phyloP scores from a whole-genome alignment of 2,888 invertebrate genomes.

The Ecliptopera silaceata region DNA sequence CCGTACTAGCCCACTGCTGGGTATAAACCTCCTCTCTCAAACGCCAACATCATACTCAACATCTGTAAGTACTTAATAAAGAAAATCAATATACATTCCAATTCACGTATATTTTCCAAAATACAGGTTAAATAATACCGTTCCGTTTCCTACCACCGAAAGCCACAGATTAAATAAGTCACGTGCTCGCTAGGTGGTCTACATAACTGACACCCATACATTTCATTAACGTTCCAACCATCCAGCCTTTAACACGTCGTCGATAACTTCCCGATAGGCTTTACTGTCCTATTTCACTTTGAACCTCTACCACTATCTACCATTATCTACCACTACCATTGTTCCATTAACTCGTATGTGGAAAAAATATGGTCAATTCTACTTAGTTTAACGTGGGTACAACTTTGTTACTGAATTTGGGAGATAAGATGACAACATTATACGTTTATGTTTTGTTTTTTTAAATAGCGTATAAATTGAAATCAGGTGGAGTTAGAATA shows the following conservation, averaged over 20 bases:
- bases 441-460: no score
- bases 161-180: conserved; percentile 5
- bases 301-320: no score
- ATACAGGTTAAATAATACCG: conserved; percentile 15
- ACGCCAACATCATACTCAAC: no score
- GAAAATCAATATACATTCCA: no score
- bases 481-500: not conserved
- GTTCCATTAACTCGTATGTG: conserved; percentile 51
- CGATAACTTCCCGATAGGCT: conserved; percentile 56
- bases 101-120: not conserved
- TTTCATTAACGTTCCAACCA: conserved; percentile 58
- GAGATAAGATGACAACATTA: conserved; percentile 1
- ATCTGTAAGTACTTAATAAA: no score
- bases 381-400: conserved; percentile 43
- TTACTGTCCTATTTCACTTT: conserved; percentile 17
- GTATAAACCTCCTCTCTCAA: no score
- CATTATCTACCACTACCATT: conserved; percentile 19
- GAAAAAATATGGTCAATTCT: conserved; percentile 47
- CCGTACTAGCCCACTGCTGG: no score
- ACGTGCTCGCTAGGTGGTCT: conserved; percentile 63
- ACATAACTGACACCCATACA: conserved; percentile 49
- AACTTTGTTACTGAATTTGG: not conserved
- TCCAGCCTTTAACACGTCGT: conserved; percentile 43
- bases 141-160: conserved; percentile 18
- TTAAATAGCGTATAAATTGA: no score